Base-by-base conservation (phyloP, 64 coral and sea anemone species). In the Porites lutea region DNA sequence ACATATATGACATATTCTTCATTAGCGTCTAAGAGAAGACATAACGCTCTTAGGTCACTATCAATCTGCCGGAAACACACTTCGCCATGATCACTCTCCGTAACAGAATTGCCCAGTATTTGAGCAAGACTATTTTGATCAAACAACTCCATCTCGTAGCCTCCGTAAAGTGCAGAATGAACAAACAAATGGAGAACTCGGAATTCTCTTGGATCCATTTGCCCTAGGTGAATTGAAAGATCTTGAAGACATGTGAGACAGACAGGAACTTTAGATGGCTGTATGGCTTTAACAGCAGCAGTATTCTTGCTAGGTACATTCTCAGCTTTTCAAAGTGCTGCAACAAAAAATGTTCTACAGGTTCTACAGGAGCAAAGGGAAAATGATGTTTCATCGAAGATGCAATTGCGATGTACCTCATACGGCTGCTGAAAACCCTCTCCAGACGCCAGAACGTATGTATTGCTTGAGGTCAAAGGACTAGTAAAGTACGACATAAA, bases 171-270 rank as follows among this genome's bases (percentile, higher is more conserved):
- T 5, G 91, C 86, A 18, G 79, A 59, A 50, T 96, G 95, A 55
- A 96, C 64, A 74, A 96, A 72, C n/a, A 96, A 54, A 59, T 90
- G 95, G 13, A 93, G 44, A 48, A 90, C 71, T 47, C 95, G 79
- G 53, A 96, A 96, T 48, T 92, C 88, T 15, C 76, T 80, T 13
- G 95, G 95, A 43, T 88, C 79, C 50, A 96, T 87, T 14, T 73
- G 14, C 45, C 95, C 79, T 27, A 77, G 66, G 44, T 58, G 53
- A 37, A 93, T 66, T 15, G 77, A 79, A 18, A 21, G 27, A n/a
- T 79, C 20, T 58, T 23, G n/a, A 59, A 21, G 59, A 21, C 14
- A 27, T 57, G 53, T 1, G 59, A 57, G 19, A 14, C n/a, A 60
- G 19, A 79, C 21, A 48, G 93, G 89, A 18, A 86, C 95, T 71